Conservation (phyloP, 2,113 vertebrate genomes). For the Pseudorectes ferrugineus region DNA sequence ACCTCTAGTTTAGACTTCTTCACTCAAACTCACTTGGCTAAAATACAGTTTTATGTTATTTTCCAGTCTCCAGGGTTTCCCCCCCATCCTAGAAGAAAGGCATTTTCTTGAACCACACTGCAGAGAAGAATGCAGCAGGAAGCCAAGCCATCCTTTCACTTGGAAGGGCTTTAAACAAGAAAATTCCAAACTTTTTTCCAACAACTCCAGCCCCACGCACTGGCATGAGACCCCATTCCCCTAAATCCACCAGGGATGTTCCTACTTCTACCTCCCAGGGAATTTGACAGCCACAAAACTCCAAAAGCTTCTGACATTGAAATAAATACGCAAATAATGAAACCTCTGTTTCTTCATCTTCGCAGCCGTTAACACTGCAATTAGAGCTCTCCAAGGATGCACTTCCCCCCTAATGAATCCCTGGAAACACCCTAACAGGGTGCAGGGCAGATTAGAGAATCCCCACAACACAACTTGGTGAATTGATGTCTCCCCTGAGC, state of each 20-base stretch:
- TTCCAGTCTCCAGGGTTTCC: slow-evolving; percentile 29
- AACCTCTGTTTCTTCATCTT: slow-evolving; percentile 6
- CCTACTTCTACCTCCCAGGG: background rate
- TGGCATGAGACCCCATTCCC: background rate
- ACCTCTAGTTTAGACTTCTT: background rate
- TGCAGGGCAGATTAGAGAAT: slow-evolving; percentile 43
- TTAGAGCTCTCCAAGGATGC: slow-evolving; percentile 13
- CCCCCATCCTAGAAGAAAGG: slow-evolving; percentile 8
- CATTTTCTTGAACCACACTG: slow-evolving; percentile 48
- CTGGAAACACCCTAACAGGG: slow-evolving; percentile 26
- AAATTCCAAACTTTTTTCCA: slow-evolving; percentile 23
- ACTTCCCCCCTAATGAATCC: slow-evolving; percentile 41
- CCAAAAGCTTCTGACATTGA: background rate
- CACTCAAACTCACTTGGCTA: background rate
- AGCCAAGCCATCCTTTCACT: slow-evolving; percentile 23
- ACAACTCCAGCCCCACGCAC: background rate
- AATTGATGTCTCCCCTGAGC: slow-evolving; percentile 38
- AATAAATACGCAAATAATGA: background rate
- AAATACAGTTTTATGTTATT: slow-evolving; percentile 6
- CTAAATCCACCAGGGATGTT: background rate
- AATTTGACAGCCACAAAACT: background rate
- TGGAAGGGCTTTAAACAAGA: slow-evolving; percentile 42
- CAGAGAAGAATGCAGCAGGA: slow-evolving; percentile 43
- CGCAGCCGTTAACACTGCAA: background rate
- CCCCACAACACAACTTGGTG: background rate